Conservation (phyloP, 92 coral and sea anemone species). For the Parazoanthus darwini region DNA sequence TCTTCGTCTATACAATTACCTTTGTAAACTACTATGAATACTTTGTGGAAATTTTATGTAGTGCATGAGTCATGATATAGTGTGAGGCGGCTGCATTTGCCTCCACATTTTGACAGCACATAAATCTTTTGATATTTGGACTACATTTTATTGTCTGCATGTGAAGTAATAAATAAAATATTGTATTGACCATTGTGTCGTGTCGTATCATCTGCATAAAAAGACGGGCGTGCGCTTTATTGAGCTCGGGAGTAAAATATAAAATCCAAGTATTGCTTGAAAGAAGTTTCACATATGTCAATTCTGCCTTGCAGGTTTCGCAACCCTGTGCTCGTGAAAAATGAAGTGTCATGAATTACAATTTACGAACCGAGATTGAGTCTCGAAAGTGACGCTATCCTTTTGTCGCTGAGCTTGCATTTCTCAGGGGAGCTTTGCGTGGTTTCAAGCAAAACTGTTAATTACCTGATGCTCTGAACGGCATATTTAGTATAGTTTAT, state of each 20-base stretch:
- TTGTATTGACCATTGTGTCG: conserved; percentile 7
- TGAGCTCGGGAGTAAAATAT: background rate
- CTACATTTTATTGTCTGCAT: background rate
- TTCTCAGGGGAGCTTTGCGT: background rate
- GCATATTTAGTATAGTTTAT: background rate
- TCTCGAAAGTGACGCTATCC: background rate
- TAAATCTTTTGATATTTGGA: conserved; percentile 28
- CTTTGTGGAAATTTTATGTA: too few species aligned
- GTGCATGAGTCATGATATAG: background rate
- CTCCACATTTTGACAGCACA: background rate
- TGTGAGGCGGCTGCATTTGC: background rate
- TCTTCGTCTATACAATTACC: too few species aligned
- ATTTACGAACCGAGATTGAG: background rate
- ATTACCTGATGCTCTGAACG: background rate
- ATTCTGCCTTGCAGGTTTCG: background rate
- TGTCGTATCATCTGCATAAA: background rate
- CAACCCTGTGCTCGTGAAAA: background rate
- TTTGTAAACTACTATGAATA: too few species aligned
- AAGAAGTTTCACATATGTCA: too few species aligned
- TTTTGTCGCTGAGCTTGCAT: background rate
- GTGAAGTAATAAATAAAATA: conserved; percentile 8
- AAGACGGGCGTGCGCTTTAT: background rate
- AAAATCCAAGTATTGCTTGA: too few species aligned
- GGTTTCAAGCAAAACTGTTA: background rate
- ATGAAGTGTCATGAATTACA: background rate